Evolutionary conservation across 2,888 invertebrate genomes (phyloP).

Genomic region (Pseudococcus longispinus): DNA sequence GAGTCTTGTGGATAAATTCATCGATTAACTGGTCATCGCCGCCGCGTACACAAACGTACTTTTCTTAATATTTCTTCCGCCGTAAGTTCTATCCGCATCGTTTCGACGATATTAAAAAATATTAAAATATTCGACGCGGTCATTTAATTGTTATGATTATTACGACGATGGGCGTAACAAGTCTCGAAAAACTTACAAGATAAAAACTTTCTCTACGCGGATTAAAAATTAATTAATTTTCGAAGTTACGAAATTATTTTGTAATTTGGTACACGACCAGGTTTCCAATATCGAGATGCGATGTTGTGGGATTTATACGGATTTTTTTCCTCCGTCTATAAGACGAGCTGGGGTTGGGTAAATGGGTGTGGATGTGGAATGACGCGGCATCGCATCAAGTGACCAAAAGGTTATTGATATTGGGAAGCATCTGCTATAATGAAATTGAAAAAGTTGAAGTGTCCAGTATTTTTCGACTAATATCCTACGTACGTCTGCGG

Average conservation of each 20-base stretch:
- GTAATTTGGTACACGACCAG: slow-evolving; percentile 20
- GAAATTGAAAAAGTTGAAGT: background rate
- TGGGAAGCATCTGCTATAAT: background rate
- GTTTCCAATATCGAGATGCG: background rate
- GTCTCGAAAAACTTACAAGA: slow-evolving; percentile 10
- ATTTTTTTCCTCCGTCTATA: background rate
- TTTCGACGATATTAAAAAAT: background rate
- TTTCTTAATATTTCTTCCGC: background rate
- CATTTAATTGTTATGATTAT: slow-evolving; percentile 24
- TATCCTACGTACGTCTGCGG: background rate
- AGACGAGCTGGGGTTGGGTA: background rate
- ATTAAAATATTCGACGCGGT: slow-evolving; percentile 8
- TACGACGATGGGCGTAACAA: slow-evolving; percentile 20
- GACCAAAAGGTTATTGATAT: background rate
- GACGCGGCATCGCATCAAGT: background rate
- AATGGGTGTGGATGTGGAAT: background rate
- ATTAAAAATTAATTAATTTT: slow-evolving; percentile 34
- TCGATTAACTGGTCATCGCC: background rate
- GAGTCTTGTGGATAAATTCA: slow-evolving; percentile 9
- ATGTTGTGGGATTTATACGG: background rate
- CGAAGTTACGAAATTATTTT: slow-evolving; percentile 31
- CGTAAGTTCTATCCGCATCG: background rate
- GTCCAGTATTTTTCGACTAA: background rate
- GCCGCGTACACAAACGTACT: background rate
- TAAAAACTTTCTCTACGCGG: background rate